Evolutionary conservation across 2,888 invertebrate species (phyloP).

Genomic region (Macrophya alboannulata): DNA sequence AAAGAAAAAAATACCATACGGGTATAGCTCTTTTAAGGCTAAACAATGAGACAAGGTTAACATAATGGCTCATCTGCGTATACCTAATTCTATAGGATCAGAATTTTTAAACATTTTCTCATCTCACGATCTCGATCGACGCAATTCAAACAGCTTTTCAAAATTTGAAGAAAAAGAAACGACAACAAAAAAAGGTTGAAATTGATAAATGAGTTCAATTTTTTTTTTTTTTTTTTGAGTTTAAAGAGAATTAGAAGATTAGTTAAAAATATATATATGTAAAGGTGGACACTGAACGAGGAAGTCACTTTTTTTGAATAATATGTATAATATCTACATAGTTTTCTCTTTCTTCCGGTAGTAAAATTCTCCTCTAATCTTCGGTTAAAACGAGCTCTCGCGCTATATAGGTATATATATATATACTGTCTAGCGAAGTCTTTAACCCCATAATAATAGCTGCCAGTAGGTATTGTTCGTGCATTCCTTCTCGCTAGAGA

Average conservation of each 20-base stretch:
- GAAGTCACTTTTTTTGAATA: background rate
- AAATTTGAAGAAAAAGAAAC: background rate
- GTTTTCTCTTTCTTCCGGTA: slow-evolving; percentile 8
- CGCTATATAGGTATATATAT: background rate
- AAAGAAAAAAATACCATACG: background rate
- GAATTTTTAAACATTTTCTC: background rate
- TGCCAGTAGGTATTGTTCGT: slow-evolving; percentile 27
- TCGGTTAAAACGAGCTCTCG: background rate
- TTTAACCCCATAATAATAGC: slow-evolving; percentile 2
- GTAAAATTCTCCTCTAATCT: slow-evolving; percentile 10
- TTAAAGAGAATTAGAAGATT: background rate
- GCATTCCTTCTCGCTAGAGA: slow-evolving; percentile 25
- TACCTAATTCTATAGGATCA: background rate
- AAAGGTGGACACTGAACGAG: background rate
- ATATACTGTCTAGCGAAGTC: background rate
- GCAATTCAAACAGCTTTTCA: background rate
- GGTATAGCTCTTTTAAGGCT: background rate
- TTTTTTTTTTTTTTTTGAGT: too few relatives aligned
- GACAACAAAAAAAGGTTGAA: background rate
- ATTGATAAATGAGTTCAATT: too few relatives aligned
- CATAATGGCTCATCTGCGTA: slow-evolving; percentile 5
- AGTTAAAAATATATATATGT: background rate
- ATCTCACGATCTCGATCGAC: background rate
- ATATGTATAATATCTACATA: background rate
- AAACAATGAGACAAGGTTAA: slow-evolving; percentile 6